These are phyloP conservation scores for Manis crassicaudata DNA, from an alignment of 2,797 vertebrate genomes.

Conservation along the genomic window DNA sequence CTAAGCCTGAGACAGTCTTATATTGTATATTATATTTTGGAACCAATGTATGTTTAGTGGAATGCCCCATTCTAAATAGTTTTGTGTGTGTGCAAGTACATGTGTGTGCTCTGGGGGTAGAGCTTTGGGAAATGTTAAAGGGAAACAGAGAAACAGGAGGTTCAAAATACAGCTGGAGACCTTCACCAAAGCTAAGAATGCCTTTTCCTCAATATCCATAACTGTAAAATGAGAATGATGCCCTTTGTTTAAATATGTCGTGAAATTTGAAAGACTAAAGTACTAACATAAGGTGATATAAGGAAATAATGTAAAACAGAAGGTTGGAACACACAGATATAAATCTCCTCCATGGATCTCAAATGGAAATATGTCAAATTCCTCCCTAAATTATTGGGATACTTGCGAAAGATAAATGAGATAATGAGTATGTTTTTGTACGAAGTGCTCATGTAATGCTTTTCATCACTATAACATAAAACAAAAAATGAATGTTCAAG, in stretches of 20 bases:
- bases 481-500: neutral
- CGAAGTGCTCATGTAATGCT: neutral
- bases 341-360: neutral
- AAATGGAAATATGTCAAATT: neutral
- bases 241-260: neutral
- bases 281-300: neutral
- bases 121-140: neutral
- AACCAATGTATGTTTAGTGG: neutral
- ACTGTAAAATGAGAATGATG: neutral
- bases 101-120: neutral
- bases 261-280: neutral
- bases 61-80: neutral
- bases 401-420: neutral
- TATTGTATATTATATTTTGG: neutral
- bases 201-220: neutral
- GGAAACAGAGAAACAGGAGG: neutral
- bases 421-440: neutral
- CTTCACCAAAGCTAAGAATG: neutral
- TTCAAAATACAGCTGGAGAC: neutral
- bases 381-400: neutral
- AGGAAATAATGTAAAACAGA: neutral
- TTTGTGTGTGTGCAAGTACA: neutral
- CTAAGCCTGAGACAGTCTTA: neutral
- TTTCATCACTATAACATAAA: neutral
- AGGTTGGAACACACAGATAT: neutral